phyloP scores from a whole-genome alignment of 1,140 invertebrate species.

The Drosophila bocqueti region DNA sequence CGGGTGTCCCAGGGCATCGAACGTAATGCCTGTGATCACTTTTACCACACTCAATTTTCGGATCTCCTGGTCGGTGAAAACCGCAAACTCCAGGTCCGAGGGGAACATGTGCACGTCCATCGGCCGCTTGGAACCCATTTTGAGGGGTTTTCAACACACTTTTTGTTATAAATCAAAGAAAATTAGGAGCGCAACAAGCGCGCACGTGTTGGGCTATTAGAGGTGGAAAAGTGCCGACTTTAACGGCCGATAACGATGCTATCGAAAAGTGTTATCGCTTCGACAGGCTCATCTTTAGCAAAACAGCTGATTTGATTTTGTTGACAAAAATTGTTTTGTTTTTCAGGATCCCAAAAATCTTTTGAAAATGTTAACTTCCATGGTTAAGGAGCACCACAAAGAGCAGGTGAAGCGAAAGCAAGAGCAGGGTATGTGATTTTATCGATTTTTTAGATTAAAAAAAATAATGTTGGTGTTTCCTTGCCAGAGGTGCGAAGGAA shows the following conservation, averaged over 20 bases:
- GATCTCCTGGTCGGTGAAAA: constrained; percentile 94
- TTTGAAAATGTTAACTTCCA: constrained; percentile 92
- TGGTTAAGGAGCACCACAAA: constrained; percentile 94
- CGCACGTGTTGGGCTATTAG: constrained; percentile 42
- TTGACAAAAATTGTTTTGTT: constrained; percentile 21
- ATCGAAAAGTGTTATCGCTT: constrained; percentile 9
- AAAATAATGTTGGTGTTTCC: not conserved
- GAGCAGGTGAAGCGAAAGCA: constrained; percentile 92
- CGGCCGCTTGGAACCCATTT: constrained; percentile 62
- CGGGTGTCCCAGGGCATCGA: constrained; percentile 94
- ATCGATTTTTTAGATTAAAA: not conserved
- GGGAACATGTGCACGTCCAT: constrained; percentile 71
- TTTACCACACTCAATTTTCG: constrained; percentile 94
- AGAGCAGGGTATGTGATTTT: constrained; percentile 89
- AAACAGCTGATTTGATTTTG: constrained; percentile 35
- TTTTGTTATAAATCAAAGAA: constrained; percentile 22
- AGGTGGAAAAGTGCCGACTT: not conserved
- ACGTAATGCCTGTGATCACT: constrained; percentile 92
- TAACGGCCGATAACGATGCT: not conserved
- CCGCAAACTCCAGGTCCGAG: constrained; percentile 87
- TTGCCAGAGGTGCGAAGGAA: constrained; percentile 88
- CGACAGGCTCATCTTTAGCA: not conserved
- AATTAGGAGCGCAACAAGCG: constrained; percentile 9
- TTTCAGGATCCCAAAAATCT: not conserved
- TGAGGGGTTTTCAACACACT: constrained; percentile 3